phyloP scores from a whole-genome alignment of 2,113 vertebrate genomes.

The Ranitomeya variabilis region DNA sequence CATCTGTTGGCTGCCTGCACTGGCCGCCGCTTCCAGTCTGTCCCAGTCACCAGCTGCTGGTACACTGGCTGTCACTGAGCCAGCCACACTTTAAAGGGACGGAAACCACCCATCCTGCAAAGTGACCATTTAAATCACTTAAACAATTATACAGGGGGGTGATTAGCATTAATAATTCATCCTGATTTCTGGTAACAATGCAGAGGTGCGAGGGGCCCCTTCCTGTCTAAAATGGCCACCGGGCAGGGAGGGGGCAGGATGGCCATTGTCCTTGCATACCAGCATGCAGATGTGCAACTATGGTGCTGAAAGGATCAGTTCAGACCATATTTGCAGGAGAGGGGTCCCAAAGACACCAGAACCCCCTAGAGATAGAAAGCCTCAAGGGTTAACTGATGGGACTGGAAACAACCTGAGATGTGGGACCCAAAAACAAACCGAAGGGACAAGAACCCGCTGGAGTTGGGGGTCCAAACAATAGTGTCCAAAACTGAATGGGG shows the following conservation, averaged over 20 bases:
- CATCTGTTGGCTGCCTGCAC: slow-evolving; percentile 86
- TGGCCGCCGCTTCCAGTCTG: slow-evolving; percentile 71
- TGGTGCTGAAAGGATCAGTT: background rate
- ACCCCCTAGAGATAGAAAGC: no score
- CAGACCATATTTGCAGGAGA: background rate
- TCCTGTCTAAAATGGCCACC: background rate
- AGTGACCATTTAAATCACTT: slow-evolving; percentile 89
- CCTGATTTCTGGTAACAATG: slow-evolving; percentile 36
- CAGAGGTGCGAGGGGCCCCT: background rate
- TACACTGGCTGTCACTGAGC: slow-evolving; percentile 76
- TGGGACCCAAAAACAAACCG: no score
- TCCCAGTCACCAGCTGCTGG: slow-evolving; percentile 90
- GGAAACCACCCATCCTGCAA: slow-evolving; percentile 84
- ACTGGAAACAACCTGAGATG: no score
- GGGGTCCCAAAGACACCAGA: background rate
- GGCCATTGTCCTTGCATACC: slow-evolving; percentile 11
- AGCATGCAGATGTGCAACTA: background rate
- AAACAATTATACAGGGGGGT: slow-evolving; percentile 79
- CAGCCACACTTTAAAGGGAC: slow-evolving; percentile 75
- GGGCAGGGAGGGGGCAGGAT: background rate
- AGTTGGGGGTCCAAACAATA: no score
- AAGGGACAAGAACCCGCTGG: no score
- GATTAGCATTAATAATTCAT: slow-evolving; percentile 81
- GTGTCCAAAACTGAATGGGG: no score
- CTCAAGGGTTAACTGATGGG: no score